phyloP scores from a whole-genome alignment of 2,797 vertebrate genomes.

The Dromococcyx pavoninus region DNA sequence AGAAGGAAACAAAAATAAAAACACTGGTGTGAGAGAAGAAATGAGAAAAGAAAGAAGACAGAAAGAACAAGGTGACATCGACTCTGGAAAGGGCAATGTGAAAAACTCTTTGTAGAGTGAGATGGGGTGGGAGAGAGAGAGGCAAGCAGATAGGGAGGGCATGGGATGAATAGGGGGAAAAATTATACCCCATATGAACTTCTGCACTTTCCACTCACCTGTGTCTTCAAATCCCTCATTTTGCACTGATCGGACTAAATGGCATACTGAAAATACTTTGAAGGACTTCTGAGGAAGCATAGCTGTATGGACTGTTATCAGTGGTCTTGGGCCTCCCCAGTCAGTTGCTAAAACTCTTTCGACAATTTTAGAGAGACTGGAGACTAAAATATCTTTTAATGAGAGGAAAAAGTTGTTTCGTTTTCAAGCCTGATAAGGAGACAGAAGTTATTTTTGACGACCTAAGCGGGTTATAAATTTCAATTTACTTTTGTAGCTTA shows the following conservation, averaged over 20 bases:
- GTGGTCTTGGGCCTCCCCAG: background rate
- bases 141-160: background rate
- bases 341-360: background rate
- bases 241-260: background rate
- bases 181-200: background rate
- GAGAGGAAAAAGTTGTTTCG: accelerated
- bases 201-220: background rate
- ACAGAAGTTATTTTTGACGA: background rate
- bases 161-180: background rate
- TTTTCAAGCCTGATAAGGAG: background rate
- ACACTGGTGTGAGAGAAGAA: background rate
- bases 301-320: background rate
- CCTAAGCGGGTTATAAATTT: background rate
- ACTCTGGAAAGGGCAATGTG: background rate
- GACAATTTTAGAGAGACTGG: background rate
- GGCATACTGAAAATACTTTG: background rate
- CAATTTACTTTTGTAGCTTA: background rate
- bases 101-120: background rate
- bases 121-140: background rate
- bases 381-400: background rate
- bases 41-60: background rate
- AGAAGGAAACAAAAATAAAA: background rate
- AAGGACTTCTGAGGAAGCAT: background rate
- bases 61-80: background rate
- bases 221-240: background rate